These are phyloP conservation scores for Buteo buteo DNA, from an alignment of 2,113 vertebrate genomes.

Conservation along the genomic window DNA sequence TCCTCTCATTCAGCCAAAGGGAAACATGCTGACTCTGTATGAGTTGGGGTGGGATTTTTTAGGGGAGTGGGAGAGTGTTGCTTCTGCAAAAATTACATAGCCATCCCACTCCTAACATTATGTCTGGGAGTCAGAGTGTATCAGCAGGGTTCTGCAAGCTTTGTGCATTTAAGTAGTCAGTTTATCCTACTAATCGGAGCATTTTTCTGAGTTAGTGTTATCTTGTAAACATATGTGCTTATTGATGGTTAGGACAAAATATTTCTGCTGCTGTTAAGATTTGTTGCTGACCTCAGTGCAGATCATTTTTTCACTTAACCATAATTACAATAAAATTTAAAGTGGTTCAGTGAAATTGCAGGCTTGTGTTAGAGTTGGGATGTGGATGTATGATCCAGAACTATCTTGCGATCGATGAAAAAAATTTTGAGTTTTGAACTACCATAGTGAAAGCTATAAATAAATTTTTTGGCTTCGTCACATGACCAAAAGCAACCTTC, in stretches of 20 bases:
- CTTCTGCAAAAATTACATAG: not conserved
- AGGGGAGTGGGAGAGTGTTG: not conserved
- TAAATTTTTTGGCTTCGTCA: not conserved
- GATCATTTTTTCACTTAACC: not conserved
- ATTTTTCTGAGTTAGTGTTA: not conserved
- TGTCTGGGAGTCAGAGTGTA: not conserved
- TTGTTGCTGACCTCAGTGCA: not conserved
- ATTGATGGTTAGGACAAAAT: not conserved
- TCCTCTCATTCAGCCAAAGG: not conserved
- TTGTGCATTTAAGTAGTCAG: not conserved
- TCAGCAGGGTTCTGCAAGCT: not conserved
- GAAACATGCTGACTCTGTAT: not conserved
- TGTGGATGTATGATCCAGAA: not conserved
- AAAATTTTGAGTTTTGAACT: not conserved
- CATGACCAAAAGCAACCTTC: not conserved
- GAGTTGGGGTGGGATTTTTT: not conserved
- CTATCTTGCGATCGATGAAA: fast-evolving
- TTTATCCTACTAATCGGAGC: not conserved
- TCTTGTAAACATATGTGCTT: not conserved
- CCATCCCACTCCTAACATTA: not conserved
- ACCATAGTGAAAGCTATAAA: not conserved
- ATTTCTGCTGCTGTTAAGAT: not conserved
- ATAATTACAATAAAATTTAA: not conserved
- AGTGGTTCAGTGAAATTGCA: not conserved
- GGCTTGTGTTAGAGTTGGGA: not conserved